phyloP scores from a whole-genome alignment of 2,113 vertebrate species.

The Sisor rabdophorus region DNA sequence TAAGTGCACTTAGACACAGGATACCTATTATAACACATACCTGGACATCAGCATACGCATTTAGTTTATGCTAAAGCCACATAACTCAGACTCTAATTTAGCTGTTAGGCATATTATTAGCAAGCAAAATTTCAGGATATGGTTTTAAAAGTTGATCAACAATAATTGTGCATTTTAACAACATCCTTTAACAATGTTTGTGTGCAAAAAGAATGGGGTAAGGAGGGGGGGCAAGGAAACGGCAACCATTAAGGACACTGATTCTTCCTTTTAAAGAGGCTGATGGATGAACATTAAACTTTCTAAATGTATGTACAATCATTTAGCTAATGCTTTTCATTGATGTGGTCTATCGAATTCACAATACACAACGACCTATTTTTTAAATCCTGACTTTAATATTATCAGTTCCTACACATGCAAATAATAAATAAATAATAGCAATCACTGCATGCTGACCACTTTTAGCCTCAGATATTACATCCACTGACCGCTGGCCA shows the following conservation, averaged over 20 bases:
- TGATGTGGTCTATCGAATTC: neutral
- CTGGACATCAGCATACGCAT: neutral
- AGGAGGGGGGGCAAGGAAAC: neutral
- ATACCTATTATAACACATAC: constrained; percentile 11
- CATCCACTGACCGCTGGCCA: too few relatives aligned
- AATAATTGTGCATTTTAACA: neutral
- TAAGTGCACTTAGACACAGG: neutral
- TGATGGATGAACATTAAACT: neutral
- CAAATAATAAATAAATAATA: neutral
- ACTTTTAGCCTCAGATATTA: too few relatives aligned
- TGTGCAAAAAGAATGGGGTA: neutral
- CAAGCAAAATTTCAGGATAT: neutral
- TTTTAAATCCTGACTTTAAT: neutral
- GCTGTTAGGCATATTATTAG: neutral
- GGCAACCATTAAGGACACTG: neutral
- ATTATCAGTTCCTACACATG: neutral
- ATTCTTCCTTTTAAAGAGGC: neutral
- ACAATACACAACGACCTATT: neutral
- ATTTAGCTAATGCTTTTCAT: neutral
- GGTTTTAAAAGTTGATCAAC: neutral
- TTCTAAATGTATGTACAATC: neutral
- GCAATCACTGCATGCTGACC: neutral
- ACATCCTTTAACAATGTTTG: neutral
- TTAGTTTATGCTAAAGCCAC: neutral
- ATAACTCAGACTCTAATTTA: neutral